Evolutionary conservation across 2,888 invertebrate species (phyloP).

Genomic region (Dynastes maya): DNA sequence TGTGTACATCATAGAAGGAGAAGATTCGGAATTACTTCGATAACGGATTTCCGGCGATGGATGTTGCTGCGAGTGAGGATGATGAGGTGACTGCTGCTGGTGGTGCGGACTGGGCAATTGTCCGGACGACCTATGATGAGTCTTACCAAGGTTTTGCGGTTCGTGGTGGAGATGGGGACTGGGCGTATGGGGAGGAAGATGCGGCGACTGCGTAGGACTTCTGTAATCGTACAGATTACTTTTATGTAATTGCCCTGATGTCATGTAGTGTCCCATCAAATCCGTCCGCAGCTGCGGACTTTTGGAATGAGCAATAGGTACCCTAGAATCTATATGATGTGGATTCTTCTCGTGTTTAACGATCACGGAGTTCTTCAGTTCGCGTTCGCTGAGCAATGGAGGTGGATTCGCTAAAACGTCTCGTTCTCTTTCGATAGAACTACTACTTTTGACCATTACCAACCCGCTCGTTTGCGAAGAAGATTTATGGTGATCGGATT

Average conservation of each 20-base stretch:
- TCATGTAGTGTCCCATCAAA: slow-evolving; percentile 75
- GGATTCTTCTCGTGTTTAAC: slow-evolving; percentile 82
- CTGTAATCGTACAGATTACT: slow-evolving; percentile 67
- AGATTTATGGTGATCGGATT: slow-evolving; percentile 72
- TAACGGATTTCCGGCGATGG: slow-evolving; percentile 67
- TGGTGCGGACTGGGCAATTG: slow-evolving; percentile 72
- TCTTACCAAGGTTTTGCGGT: slow-evolving; percentile 65
- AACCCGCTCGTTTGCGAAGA: slow-evolving; percentile 62
- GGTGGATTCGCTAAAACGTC: slow-evolving; percentile 77
- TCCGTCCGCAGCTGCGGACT: slow-evolving; percentile 74
- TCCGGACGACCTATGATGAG: slow-evolving; percentile 59
- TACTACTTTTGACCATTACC: slow-evolving; percentile 68
- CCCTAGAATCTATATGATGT: slow-evolving; percentile 73
- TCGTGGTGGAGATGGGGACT: slow-evolving; percentile 64
- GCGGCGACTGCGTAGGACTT: slow-evolving; percentile 70
- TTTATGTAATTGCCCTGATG: slow-evolving; percentile 64
- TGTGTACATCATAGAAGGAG: slow-evolving; percentile 66
- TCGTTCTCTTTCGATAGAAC: slow-evolving; percentile 62
- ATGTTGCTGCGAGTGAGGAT: slow-evolving; percentile 68
- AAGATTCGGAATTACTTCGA: slow-evolving; percentile 57
- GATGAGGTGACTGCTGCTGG: slow-evolving; percentile 70
- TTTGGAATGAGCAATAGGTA: slow-evolving; percentile 73
- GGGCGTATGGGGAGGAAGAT: slow-evolving; percentile 67
- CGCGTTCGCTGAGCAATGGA: slow-evolving; percentile 78
- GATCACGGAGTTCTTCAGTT: slow-evolving; percentile 83